Conservation (phyloP, 2,797 vertebrate species). For the Synaphobranchus kaupii region DNA sequence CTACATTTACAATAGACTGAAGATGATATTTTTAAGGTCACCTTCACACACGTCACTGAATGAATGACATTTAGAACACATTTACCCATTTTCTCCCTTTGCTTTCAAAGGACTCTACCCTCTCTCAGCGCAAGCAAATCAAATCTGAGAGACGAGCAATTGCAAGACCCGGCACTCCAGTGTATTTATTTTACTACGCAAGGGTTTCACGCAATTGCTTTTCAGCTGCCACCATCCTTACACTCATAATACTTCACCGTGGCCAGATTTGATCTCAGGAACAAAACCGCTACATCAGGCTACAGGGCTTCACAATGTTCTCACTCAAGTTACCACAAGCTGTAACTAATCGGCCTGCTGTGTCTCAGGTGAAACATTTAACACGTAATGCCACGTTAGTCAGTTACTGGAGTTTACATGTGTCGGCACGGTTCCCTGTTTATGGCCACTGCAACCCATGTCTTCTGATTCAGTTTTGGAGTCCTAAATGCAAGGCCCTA, state of each 20-base stretch:
- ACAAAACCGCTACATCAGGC: not conserved
- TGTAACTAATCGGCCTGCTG: not conserved
- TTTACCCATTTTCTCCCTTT: constrained; percentile 76
- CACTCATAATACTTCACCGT: constrained; percentile 38
- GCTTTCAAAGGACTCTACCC: constrained; percentile 63
- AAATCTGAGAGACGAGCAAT: constrained; percentile 50
- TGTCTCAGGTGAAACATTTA: not conserved
- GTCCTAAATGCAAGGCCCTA: not conserved
- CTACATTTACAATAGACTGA: constrained; percentile 78
- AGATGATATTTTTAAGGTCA: constrained; percentile 85
- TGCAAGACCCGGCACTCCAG: constrained; percentile 47
- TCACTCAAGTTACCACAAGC: constrained; percentile 27
- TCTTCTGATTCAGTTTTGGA: not conserved
- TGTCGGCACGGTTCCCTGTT: not conserved
- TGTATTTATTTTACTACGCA: constrained; percentile 44
- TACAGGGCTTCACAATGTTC: not conserved
- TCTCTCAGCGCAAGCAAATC: constrained; percentile 48
- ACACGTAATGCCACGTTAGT: not conserved
- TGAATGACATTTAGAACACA: constrained; percentile 85
- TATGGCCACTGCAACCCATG: not conserved
- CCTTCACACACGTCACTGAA: constrained; percentile 71
- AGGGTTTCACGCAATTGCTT: constrained; percentile 55
- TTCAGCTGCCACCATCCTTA: constrained; percentile 38
- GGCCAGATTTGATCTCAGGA: not conserved
- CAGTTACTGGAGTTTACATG: not conserved